Evolutionary conservation across 2,113 vertebrate species (phyloP).

Genomic region (Perca schrenkii): DNA sequence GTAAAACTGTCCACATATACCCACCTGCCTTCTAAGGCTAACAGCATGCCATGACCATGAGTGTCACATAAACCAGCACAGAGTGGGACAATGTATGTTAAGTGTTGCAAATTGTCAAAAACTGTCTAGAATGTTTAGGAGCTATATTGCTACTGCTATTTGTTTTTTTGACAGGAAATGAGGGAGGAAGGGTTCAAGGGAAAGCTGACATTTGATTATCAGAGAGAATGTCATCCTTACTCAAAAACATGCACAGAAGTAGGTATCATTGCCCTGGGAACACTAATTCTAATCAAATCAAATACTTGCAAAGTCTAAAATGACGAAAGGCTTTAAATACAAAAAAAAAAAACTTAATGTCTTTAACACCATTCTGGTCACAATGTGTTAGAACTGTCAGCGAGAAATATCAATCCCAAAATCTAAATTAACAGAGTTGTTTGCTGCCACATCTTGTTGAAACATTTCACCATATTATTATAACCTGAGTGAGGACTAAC

Average conservation of each 20-base stretch:
- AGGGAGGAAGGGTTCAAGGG: background rate
- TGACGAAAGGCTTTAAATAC: background rate
- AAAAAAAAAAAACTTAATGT: background rate
- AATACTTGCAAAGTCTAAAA: background rate
- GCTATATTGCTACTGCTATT: background rate
- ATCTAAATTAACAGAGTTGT: constrained; percentile 17
- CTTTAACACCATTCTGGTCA: background rate
- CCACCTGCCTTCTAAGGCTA: background rate
- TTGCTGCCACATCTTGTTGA: background rate
- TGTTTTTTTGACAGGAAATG: background rate
- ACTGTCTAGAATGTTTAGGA: background rate
- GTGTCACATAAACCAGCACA: background rate
- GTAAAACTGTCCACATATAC: constrained; percentile 3
- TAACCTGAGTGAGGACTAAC: background rate
- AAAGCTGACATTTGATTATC: background rate
- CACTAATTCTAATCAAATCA: background rate
- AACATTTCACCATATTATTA: background rate
- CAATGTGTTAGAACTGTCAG: background rate
- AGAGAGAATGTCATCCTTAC: background rate
- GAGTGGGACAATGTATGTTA: background rate
- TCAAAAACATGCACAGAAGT: background rate
- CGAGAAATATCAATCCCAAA: background rate
- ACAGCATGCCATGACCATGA: background rate
- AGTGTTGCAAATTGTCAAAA: background rate
- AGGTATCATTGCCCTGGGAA: background rate